Percentiles rank a stretch among this genome's conserved stretches.
Evolutionary conservation across 2,113 vertebrate species (phyloP).

Genomic region (Colaptes auratus): DNA sequence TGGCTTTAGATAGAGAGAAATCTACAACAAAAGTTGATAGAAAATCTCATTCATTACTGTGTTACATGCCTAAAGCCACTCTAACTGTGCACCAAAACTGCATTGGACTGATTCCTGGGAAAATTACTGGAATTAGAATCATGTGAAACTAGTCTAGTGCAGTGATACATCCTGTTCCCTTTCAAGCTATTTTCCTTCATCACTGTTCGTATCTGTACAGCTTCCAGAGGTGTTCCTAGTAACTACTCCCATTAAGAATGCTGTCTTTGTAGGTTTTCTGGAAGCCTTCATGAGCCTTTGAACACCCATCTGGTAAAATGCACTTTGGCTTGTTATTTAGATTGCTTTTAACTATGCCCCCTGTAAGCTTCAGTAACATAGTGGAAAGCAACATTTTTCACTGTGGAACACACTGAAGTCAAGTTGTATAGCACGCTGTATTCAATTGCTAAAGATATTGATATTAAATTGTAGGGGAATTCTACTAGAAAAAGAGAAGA

Average conservation of each 20-base stretch:
- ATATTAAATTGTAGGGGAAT: background rate
- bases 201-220: background rate
- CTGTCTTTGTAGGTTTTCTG: slow-evolving; percentile 3
- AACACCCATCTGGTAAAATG: slow-evolving; percentile 2
- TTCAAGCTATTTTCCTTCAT: background rate
- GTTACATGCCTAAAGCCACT: background rate
- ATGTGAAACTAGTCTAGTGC: background rate
- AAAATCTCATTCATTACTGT: background rate
- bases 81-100: background rate
- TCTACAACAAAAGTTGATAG: background rate
- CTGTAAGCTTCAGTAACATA: background rate
- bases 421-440: background rate
- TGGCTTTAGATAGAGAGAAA: background rate
- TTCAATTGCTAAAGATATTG: background rate
- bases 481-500: background rate
- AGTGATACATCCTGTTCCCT: background rate
- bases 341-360: background rate
- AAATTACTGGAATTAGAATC: background rate
- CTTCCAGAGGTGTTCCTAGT: background rate
- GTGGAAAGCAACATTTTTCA: background rate
- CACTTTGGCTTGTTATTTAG: background rate
- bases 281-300: background rate
- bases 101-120: background rate
- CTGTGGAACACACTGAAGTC: background rate
- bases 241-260: background rate